Conservation (phyloP, 2,797 vertebrate genomes). For the Cryptoblepharus egeriae region DNA sequence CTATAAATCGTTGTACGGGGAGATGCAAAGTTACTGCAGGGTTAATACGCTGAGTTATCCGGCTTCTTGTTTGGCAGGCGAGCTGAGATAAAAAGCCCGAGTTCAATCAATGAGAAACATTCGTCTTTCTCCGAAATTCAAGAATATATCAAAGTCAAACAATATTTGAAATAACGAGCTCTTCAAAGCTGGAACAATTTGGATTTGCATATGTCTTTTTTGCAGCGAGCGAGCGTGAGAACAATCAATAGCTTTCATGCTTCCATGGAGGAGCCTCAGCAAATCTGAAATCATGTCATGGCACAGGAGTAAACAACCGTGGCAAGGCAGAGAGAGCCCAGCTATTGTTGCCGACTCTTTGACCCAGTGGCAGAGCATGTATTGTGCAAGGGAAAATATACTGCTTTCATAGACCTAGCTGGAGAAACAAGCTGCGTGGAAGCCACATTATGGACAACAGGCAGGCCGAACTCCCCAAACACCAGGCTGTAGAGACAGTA, state of each 20-base stretch:
- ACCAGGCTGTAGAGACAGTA: not conserved
- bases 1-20: not conserved
- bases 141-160: slow-evolving; percentile 14
- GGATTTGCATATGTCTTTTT: slow-evolving; percentile 38
- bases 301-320: slow-evolving; percentile 27
- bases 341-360: slow-evolving; percentile 24
- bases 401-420: slow-evolving; percentile 32
- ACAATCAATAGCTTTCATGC: not conserved
- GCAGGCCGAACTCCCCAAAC: too few species aligned
- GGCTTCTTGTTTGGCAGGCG: not conserved
- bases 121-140: slow-evolving; percentile 32
- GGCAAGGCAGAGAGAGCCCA: not conserved
- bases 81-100: slow-evolving; percentile 34
- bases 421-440: not conserved
- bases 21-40: not conserved
- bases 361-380: slow-evolving; percentile 15
- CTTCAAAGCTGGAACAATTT: slow-evolving; percentile 23
- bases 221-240: not conserved
- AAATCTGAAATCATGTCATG: slow-evolving; percentile 38
- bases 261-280: slow-evolving; percentile 21
- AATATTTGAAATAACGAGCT: slow-evolving; percentile 38
- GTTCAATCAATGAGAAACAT: not conserved
- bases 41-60: slow-evolving; percentile 25
- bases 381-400: slow-evolving; percentile 13
- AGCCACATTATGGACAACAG: too few species aligned